These are phyloP conservation scores for Drosophila niveifrons DNA, from an alignment of 2,888 invertebrate species.

Conservation along the genomic window DNA sequence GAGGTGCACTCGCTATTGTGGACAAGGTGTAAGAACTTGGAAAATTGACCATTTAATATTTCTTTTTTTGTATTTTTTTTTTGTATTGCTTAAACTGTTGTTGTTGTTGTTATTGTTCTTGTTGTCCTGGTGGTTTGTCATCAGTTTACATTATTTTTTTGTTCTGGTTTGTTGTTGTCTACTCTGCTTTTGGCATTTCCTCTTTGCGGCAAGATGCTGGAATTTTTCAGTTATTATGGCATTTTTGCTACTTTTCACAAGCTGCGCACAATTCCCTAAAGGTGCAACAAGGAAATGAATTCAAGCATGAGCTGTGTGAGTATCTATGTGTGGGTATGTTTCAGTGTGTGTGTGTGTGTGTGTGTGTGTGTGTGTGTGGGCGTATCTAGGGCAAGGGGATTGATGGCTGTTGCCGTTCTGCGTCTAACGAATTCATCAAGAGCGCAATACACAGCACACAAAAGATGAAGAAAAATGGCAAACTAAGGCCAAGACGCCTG, in stretches of 20 bases:
- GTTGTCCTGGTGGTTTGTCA: constrained; percentile 19
- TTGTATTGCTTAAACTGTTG: not conserved
- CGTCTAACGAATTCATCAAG: constrained; percentile 68
- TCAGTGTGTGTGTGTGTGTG: not conserved
- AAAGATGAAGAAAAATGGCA: constrained; percentile 71
- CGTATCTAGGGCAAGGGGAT: constrained; percentile 28
- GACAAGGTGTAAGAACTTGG: not conserved
- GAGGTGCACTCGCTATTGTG: constrained; percentile 2
- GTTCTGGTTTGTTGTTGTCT: constrained; percentile 18
- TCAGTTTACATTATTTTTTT: constrained; percentile 22
- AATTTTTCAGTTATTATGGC: constrained; percentile 46
- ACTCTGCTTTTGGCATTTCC: constrained; percentile 20
- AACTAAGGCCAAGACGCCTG: constrained; percentile 61
- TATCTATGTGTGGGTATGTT: constrained; percentile 1
- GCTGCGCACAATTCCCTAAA: constrained; percentile 56
- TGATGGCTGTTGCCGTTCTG: constrained; percentile 35
- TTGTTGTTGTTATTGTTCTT: not conserved
- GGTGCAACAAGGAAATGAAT: constrained; percentile 59
- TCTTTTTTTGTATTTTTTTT: not conserved
- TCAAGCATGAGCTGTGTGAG: constrained; percentile 38
- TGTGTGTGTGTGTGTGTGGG: constrained; percentile 7
- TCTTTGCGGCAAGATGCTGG: constrained; percentile 16
- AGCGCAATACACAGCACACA: constrained; percentile 43
- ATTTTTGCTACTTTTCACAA: constrained; percentile 50
- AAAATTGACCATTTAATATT: constrained; percentile 6